Conservation (phyloP, 92 coral and sea anemone species). For the Palythoa grandiflora region DNA sequence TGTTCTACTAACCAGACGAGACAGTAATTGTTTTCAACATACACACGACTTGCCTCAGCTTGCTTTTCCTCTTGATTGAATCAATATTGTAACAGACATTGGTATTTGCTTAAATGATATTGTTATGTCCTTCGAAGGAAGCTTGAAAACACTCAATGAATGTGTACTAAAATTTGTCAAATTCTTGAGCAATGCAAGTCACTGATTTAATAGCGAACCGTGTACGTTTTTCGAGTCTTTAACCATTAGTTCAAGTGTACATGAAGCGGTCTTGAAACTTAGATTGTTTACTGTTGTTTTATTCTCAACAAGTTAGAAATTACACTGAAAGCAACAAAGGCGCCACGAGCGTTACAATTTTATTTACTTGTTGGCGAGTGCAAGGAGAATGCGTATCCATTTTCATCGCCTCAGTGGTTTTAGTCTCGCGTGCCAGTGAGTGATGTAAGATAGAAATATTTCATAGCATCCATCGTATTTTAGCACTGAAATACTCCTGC, state of each 20-base stretch:
- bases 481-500: background rate
- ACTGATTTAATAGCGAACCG: background rate
- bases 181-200: background rate
- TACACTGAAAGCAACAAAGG: background rate
- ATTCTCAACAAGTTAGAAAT: conserved; percentile 12
- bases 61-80: background rate
- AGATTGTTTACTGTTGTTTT: background rate
- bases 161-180: background rate
- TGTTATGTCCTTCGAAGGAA: background rate
- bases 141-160: background rate
- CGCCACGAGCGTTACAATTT: background rate
- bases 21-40: background rate
- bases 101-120: background rate
- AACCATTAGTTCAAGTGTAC: background rate
- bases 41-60: background rate
- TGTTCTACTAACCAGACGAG: background rate
- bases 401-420: too few species aligned
- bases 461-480: background rate
- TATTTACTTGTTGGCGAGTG: background rate
- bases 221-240: background rate
- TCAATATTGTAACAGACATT: background rate
- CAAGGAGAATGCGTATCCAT: too few species aligned
- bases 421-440: too few species aligned
- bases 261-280: background rate
- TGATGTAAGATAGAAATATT: background rate